Base-by-base conservation (phyloP, 2,113 vertebrate species). In the Pseudopipra pipra region DNA sequence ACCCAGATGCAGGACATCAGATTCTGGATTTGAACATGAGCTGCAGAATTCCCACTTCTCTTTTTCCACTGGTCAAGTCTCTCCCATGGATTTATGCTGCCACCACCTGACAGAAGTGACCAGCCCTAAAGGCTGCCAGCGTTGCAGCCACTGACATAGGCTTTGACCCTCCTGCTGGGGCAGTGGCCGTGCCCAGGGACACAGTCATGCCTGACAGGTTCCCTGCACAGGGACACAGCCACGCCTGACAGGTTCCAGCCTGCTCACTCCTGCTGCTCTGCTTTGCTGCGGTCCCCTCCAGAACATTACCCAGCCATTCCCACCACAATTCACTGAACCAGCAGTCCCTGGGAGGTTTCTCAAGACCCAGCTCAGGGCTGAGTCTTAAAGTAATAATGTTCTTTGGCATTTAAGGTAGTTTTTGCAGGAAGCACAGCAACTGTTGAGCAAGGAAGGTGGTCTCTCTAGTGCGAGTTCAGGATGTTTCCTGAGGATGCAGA, bases 401-500 rank as follows among this genome's bases (percentile, higher is more conserved):
- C 54, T 70, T 46, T 3, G 1, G 65, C 33, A 78, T 52, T 73
- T 33, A 43, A 79, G 37, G 62, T 8, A 83, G 51, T 44, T 77
- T 83, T 52, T 71, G 70, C 89, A 95, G 91, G 89, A 95, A 87
- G 65, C 27, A 55, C 22, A 33, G 72, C n/a, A 58, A 81, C 44
- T 14, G 2, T 54, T 86, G 75, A 86, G 44, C 39, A 52, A 71
- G 31, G 61, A 75, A 91, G 52, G 73, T 79, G 47, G 52, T 66
- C 72, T 55, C 35, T 66, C 47, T 93, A 49, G 47, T 91, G 41
- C 33, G 70, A 77, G 44, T 77, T 89, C 91, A 95, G 89, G 56
- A 84, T 52, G 47, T 56, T 95, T 96, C 89, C 95, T 91, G 80
- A 97, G 89, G 84, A 97, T 89, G 70, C 89, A 63, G 84, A 94